These are phyloP conservation scores for Sesamia nonagrioides DNA, from an alignment of 1,140 invertebrate species.

Conservation along the genomic window DNA sequence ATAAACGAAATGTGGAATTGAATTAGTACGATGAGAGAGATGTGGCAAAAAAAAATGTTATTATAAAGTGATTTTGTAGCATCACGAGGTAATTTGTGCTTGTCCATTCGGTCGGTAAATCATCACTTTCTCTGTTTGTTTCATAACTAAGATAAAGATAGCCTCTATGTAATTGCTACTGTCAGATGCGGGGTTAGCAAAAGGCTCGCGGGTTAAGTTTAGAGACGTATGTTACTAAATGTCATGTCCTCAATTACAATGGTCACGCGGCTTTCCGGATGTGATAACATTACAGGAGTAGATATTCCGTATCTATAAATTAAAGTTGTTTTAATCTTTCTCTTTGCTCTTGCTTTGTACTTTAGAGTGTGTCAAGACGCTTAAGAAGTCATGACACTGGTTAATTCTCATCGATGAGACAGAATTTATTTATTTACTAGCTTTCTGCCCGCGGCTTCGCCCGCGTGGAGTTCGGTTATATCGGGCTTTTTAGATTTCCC, in stretches of 20 bases:
- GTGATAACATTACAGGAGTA: background rate
- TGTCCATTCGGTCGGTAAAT: slow-evolving; percentile 58
- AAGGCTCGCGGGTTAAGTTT: background rate
- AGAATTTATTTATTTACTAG: too few species aligned
- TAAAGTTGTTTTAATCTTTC: background rate
- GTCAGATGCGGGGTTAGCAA: background rate
- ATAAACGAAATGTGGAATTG: background rate
- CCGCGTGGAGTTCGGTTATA: too few species aligned
- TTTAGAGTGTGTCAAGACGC: background rate
- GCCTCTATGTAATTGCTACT: slow-evolving; percentile 3
- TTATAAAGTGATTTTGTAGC: slow-evolving; percentile 64
- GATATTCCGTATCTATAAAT: background rate
- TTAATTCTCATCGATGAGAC: too few species aligned
- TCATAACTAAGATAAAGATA: slow-evolving; percentile 54
- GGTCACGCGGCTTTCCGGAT: background rate
- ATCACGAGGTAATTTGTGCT: slow-evolving; percentile 51
- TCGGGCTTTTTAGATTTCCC: too few species aligned
- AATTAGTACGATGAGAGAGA: slow-evolving; percentile 36
- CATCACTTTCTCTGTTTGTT: slow-evolving; percentile 69
- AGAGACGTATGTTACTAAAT: background rate
- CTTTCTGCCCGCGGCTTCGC: too few species aligned
- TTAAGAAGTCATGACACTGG: too few species aligned
- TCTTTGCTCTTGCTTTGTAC: background rate
- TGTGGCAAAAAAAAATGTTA: slow-evolving; percentile 51
- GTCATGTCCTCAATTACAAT: background rate